Evolutionary conservation across 2,888 invertebrate species (phyloP), one percentile per base, ranked within the genome.

Genomic region (Calameuta filiformis): DNA sequence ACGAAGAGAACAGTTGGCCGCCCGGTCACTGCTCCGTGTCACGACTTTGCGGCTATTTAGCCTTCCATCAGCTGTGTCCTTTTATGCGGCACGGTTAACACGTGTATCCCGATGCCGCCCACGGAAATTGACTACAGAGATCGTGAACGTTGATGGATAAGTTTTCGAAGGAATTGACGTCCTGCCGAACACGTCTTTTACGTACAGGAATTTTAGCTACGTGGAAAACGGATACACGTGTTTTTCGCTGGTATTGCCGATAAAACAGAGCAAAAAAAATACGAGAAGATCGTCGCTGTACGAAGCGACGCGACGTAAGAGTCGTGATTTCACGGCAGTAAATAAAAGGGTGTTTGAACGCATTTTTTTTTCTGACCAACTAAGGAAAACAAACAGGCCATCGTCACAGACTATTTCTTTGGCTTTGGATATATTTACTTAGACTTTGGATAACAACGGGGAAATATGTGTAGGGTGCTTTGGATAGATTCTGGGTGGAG

Each of bases 41-140:
- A 85, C 82, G 86, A 83, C 81, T 83, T 82, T 83, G 85, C 86
- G 80, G 83, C 86, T 83, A 87, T 89, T 88, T 87, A 87, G 86
- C 87, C 86, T 87, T 88, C 87, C 85, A 87, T 88, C 88, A 85
- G 84, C 83, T 80, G 82, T 84, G 85, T 87, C 85, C 84, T 85
- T 89, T 88, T 86, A 85, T 83, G 85, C 87, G 83, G 82, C 84
- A 85, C 83, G 12, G 34, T 34, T 71, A 33, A 71, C 71, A 34
- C 71, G 71, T 71, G 71, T 71, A 71, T 56, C 31, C 71, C 34
- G 12, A 33, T 33, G 71, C 71, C 71, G 71, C 71, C 71, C 31
- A 71, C 71, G 71, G 71, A 71, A 71, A 71, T 71, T 71, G 71
- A 12, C 31, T 71, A 23, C 23, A 56, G 23, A 56, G 56, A 56